phyloP scores from a whole-genome alignment of 2,113 vertebrate species.

The Orcinus orca region DNA sequence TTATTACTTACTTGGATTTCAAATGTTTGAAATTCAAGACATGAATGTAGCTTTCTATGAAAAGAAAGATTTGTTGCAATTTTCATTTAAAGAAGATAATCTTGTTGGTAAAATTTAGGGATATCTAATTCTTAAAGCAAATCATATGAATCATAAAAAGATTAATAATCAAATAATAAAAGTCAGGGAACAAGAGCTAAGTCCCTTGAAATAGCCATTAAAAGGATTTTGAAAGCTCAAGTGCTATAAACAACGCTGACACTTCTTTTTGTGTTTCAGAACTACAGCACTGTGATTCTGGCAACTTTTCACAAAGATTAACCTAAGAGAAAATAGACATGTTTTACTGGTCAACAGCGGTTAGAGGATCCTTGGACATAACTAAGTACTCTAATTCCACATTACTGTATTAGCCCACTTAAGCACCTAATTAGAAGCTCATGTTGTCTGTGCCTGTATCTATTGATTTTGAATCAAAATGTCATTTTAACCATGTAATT shows the following conservation, averaged over 20 bases:
- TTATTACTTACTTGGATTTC: conserved; percentile 71
- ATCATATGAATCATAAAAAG: conserved; percentile 69
- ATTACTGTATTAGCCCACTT: conserved; percentile 16
- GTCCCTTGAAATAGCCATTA: conserved; percentile 63
- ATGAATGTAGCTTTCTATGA: conserved; percentile 65
- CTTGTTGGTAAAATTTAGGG: conserved; percentile 60
- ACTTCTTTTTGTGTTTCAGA: conserved; percentile 64
- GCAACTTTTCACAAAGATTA: conserved; percentile 65
- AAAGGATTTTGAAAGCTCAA: conserved; percentile 67
- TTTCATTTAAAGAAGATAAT: conserved; percentile 76
- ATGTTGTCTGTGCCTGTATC: not conserved
- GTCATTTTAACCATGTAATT: conserved; percentile 38
- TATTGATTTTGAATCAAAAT: conserved; percentile 37
- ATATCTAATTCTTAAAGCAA: conserved; percentile 71
- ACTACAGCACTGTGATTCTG: conserved; percentile 28
- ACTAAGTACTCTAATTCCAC: not conserved
- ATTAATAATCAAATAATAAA: conserved; percentile 71
- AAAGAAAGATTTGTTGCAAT: conserved; percentile 69
- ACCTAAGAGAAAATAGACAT: conserved; percentile 67
- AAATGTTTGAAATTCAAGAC: conserved; percentile 75
- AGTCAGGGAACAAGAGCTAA: conserved; percentile 70
- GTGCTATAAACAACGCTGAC: conserved; percentile 46
- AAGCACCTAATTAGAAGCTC: conserved; percentile 41
- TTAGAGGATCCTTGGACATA: conserved; percentile 38
- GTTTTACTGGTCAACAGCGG: conserved; percentile 38